Conservation (phyloP, 1,140 invertebrate genomes). For the Brachionus asplanchnoidis region DNA sequence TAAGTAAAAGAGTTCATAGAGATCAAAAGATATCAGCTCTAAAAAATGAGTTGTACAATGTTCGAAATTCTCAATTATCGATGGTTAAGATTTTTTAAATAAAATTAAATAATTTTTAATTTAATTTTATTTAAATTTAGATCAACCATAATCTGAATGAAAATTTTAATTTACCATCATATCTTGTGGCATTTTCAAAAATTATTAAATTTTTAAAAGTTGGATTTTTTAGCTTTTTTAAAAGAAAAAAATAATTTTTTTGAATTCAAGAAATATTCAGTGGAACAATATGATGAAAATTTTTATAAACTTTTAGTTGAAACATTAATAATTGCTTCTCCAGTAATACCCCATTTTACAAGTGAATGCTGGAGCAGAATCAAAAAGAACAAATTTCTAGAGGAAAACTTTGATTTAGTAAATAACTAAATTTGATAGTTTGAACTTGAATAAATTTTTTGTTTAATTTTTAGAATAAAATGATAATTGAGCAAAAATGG, state of each 20-base stretch:
- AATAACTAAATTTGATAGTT: not conserved
- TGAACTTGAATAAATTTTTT: not conserved
- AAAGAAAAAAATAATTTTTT: not conserved
- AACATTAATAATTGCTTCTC: not conserved
- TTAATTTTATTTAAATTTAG: not conserved
- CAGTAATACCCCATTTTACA: conserved; percentile 37
- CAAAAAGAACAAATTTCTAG: not conserved
- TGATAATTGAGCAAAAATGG: conserved; percentile 1
- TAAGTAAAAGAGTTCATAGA: not conserved
- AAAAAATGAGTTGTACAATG: not conserved
- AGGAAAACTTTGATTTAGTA: not conserved
- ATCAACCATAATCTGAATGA: conserved; percentile 37
- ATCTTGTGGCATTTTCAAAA: conserved; percentile 24
- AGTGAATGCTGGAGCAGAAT: conserved; percentile 31
- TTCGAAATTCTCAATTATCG: conserved; percentile 1
- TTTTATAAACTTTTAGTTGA: conserved; percentile 23
- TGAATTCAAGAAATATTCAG: conserved; percentile 12
- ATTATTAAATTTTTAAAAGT: conserved; percentile 23
- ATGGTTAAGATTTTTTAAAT: conserved; percentile 1
- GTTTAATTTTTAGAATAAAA: not conserved
- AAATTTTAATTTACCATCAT: conserved; percentile 38
- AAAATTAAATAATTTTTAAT: not conserved
- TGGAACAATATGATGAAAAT: not conserved
- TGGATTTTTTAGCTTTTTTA: not conserved
- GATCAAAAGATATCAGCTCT: not conserved